Conservation (phyloP, 2,797 vertebrate genomes). For the Phyllotis vaccarum region DNA sequence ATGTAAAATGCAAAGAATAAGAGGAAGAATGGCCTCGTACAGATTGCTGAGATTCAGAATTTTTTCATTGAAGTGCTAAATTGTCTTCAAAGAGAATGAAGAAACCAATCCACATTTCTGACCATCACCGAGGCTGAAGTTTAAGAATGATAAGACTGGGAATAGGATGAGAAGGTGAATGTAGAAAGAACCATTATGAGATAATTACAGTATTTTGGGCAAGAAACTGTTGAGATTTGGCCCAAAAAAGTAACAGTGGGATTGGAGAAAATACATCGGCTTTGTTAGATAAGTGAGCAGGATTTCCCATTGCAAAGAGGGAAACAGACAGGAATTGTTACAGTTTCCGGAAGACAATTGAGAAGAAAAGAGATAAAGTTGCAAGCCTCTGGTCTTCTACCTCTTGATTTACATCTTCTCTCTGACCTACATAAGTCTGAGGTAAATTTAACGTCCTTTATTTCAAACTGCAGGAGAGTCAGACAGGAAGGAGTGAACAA, state of each 20-base stretch:
- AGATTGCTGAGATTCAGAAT: neutral
- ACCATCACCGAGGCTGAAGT: neutral
- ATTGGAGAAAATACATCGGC: neutral
- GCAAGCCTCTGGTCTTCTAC: neutral
- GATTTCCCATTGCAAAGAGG: neutral
- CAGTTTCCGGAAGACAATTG: neutral
- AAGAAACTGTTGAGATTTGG: neutral
- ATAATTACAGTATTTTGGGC: neutral
- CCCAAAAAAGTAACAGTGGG: neutral
- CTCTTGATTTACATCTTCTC: neutral
- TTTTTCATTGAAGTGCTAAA: slow-evolving; percentile 26
- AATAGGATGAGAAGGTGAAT: neutral
- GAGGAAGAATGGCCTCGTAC: neutral
- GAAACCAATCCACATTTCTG: neutral
- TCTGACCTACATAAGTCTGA: neutral
- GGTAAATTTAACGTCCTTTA: neutral
- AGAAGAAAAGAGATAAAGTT: neutral
- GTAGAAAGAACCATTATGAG: neutral
- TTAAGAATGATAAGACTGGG: neutral
- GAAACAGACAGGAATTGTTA: neutral
- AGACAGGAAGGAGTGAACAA: neutral
- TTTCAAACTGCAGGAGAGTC: neutral
- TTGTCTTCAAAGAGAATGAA: neutral
- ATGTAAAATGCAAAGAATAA: neutral
- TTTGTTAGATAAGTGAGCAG: neutral